Conservation (phyloP, 2,113 vertebrate genomes). For the Zosterops hypoxanthus region DNA sequence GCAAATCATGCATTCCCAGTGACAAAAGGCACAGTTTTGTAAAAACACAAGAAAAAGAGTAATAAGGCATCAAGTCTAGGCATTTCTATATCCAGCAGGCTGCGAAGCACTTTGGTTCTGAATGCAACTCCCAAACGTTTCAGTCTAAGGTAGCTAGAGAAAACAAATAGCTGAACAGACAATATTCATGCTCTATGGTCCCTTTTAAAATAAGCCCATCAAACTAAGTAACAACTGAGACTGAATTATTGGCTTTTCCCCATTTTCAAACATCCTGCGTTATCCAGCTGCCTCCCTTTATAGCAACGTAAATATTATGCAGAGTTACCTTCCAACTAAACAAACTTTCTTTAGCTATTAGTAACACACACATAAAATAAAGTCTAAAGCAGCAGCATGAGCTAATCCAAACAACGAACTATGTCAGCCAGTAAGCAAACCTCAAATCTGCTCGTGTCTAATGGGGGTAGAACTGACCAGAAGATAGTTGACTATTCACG, state of each 20-base stretch:
- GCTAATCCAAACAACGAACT: background rate
- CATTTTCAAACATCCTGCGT: background rate
- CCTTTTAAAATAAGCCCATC: background rate
- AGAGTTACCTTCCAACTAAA: background rate
- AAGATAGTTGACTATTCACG: background rate
- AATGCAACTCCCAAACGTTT: background rate
- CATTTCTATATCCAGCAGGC: background rate
- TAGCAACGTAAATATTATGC: constrained; percentile 16
- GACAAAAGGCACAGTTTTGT: background rate
- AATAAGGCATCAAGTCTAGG: background rate
- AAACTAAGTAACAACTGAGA: background rate
- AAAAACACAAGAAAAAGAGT: background rate
- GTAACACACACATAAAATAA: background rate
- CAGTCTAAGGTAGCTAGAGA: background rate
- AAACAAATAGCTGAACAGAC: background rate
- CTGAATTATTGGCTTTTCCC: background rate
- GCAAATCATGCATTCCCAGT: background rate
- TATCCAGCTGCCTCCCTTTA: background rate
- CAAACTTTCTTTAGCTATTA: background rate
- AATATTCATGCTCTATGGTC: background rate
- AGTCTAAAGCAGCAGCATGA: background rate
- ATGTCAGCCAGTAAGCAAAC: background rate
- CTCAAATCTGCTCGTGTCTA: background rate
- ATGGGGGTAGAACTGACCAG: background rate
- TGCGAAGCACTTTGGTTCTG: background rate